Percentiles rank a stretch among this genome's conserved stretches.
Conservation (phyloP, 2,797 vertebrate genomes). For the Gambelia wislizenii region DNA sequence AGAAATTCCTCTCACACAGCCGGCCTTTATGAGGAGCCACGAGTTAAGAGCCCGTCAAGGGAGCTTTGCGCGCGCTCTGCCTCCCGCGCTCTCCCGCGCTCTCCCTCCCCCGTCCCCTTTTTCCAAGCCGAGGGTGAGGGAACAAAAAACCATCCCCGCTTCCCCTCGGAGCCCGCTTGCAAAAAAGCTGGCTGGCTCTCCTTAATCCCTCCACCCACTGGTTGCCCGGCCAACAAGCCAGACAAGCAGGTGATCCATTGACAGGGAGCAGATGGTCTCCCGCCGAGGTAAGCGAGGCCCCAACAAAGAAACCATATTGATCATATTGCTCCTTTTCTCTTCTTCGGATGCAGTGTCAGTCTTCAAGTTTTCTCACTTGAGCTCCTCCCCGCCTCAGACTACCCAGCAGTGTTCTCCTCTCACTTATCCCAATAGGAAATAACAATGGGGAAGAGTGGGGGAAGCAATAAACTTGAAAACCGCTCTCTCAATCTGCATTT, state of each 20-base stretch:
- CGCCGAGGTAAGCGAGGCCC: conserved; percentile 91
- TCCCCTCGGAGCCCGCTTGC: not conserved
- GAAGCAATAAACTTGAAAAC: conserved; percentile 20
- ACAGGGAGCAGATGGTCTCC: conserved; percentile 99
- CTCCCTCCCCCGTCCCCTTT: conserved; percentile 9
- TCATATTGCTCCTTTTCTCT: conserved; percentile 87
- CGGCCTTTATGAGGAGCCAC: not conserved
- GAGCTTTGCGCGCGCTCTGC: not conserved
- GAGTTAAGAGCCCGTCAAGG: not conserved
- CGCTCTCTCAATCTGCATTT: not conserved
- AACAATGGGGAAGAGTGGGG: not conserved
- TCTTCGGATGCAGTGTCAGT: conserved; percentile 65
- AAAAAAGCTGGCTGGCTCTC: conserved; percentile 68
- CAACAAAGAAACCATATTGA: conserved; percentile 94
- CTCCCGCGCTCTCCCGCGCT: not conserved
- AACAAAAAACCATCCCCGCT: conserved; percentile 47
- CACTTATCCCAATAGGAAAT: conserved; percentile 1
- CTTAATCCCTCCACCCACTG: conserved; percentile 83
- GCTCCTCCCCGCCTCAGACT: conserved; percentile 24
- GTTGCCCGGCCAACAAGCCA: conserved; percentile 92
- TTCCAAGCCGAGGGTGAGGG: not conserved
- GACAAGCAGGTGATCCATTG: conserved; percentile 99
- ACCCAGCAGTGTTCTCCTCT: not conserved
- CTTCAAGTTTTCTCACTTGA: conserved; percentile 70
- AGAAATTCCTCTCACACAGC: not conserved